phyloP scores from a whole-genome alignment of 2,797 vertebrate species.

The Gila robusta region DNA sequence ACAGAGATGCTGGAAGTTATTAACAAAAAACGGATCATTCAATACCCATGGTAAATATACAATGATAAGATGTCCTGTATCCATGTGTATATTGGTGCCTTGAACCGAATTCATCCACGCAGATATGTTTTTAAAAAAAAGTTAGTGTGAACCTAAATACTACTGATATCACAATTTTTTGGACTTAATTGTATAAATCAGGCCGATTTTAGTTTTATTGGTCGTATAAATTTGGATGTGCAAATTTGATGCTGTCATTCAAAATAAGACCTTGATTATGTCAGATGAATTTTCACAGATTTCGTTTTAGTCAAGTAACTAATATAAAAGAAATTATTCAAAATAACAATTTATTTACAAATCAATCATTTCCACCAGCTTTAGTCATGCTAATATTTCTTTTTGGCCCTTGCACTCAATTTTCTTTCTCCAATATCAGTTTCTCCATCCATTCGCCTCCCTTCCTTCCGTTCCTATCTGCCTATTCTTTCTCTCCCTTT shows the following conservation, averaged over 20 bases:
- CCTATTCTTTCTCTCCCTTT: constrained; percentile 4
- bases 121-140: neutral
- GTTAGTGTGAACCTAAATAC: neutral
- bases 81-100: neutral
- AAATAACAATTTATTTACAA: neutral
- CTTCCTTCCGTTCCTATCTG: neutral
- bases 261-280: neutral
- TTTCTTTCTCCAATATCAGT: constrained; percentile 4
- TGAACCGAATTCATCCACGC: neutral
- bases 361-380: neutral
- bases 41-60: neutral
- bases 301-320: neutral
- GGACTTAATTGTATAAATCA: neutral
- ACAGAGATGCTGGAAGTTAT: neutral
- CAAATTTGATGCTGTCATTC: neutral
- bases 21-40: neutral
- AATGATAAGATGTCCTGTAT: neutral
- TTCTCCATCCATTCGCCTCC: neutral
- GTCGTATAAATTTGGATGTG: neutral
- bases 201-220: neutral
- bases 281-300: neutral
- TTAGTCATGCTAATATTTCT: neutral
- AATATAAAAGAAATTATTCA: neutral
- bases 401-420: neutral
- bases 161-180: neutral